These are phyloP conservation scores for Desoria tigrina DNA, from an alignment of 2,888 invertebrate species.

Conservation along the genomic window DNA sequence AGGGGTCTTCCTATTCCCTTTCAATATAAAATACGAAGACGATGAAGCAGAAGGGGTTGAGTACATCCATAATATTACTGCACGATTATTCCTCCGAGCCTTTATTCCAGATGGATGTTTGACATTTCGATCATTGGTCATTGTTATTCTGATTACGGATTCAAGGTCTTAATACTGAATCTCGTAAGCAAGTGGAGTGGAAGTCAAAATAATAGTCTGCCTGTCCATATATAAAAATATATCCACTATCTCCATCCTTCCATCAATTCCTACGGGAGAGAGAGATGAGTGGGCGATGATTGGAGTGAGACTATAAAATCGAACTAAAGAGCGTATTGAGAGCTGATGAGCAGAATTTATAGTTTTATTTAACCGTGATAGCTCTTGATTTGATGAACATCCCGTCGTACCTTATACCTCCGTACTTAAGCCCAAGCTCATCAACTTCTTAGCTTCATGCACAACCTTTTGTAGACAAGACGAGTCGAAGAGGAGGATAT, in stretches of 20 bases:
- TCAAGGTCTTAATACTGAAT: conserved; percentile 42
- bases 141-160: conserved; percentile 50
- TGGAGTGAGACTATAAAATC: not conserved
- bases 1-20: no score
- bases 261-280: not conserved
- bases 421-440: no score
- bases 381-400: no score
- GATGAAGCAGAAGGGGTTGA: no score
- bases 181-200: not conserved
- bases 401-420: no score
- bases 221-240: no score
- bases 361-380: conserved; percentile 11
- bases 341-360: conserved; percentile 20
- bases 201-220: conserved; percentile 3
- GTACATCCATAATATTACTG: no score
- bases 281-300: conserved; percentile 16
- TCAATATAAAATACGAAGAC: no score
- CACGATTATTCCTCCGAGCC: no score
- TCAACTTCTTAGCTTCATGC: no score
- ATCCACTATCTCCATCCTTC: not conserved
- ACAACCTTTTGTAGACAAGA: no score
- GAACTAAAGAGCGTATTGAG: conserved; percentile 10
- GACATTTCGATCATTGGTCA: conserved; percentile 51
- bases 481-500: no score
- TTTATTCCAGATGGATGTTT: conserved; percentile 37